Evolutionary conservation across 2,797 vertebrate species (phyloP), one percentile per base, ranked within the genome.

Genomic region (Amblyopsis hoosieri): DNA sequence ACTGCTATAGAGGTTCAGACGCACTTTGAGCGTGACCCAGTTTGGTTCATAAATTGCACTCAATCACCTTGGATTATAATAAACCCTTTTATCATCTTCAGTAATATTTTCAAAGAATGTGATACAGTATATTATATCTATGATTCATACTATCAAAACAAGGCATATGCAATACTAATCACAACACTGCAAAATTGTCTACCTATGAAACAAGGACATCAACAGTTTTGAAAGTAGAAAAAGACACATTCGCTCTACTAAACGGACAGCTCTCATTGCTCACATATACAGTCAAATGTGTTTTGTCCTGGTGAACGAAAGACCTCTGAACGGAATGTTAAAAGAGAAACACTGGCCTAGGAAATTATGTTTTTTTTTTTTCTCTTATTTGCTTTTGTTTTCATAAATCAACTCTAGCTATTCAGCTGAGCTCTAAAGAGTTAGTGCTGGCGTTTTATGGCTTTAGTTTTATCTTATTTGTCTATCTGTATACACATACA

Each of bases 361-460:
- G 83, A 87, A 90, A 85, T 75, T 69, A 86, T 85, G 76, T 88
- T 71, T 68, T 72, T 69, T 79, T 74, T 69, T 65, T 61, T 81
- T 73, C 33, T 13, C 9, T 6, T 51, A 17, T 33, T 55, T 46
- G 23, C 14, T 63, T 29, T 54, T n/a, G 45, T 12, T 10, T 19
- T 84, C 71, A 85, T 79, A 88, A 83, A 90, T 85, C 83, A 80
- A 87, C 83, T 89, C 76, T 80, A 89, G 87, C 85, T 89, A 86
- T 84, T 90, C 89, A 88, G 87, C 85, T 87, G 89, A 91, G 90
- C 91, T 89, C 85, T 89, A 89, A 90, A 86, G 84, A 92, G 89
- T 90, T 91, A 91, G 91, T 92, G 91, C 92, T 92, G 85, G 89
- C 89, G 89, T 92, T 89, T 91, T 93, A 94, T 94, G 93, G 93